These are phyloP conservation scores for Tribolium madens DNA, from an alignment of 1,140 invertebrate genomes.

Conservation along the genomic window DNA sequence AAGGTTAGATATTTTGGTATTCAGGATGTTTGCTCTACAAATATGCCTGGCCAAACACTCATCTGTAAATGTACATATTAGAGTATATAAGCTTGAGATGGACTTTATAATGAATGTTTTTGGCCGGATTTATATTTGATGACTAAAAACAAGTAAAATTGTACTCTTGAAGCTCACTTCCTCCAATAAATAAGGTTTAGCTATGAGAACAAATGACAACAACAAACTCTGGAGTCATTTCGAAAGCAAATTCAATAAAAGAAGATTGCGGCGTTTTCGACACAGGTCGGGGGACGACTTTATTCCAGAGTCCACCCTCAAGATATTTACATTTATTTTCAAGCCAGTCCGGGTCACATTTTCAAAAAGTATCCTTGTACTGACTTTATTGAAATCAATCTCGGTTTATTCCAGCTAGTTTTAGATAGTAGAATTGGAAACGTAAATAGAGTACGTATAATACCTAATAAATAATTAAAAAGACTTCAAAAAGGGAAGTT, in stretches of 20 bases:
- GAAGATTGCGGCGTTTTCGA: slow-evolving; percentile 23
- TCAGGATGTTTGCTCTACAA: slow-evolving; percentile 17
- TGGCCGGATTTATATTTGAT: background rate
- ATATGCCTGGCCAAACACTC: slow-evolving; percentile 1
- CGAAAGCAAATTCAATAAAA: slow-evolving; percentile 35
- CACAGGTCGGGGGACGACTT: background rate
- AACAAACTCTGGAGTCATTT: slow-evolving; percentile 23
- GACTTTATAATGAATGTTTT: background rate
- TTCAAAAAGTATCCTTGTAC: background rate
- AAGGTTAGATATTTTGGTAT: background rate
- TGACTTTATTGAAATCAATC: background rate
- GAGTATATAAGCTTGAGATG: background rate
- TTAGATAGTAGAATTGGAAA: background rate
- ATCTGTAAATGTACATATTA: slow-evolving; percentile 11
- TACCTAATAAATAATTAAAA: slow-evolving; percentile 14
- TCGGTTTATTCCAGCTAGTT: background rate
- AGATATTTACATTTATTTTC: slow-evolving; percentile 34
- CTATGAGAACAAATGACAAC: slow-evolving; percentile 16
- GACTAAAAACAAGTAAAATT: background rate
- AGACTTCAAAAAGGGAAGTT: slow-evolving; percentile 3
- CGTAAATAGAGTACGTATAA: background rate
- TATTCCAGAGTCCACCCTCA: slow-evolving; percentile 21
- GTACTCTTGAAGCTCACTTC: background rate
- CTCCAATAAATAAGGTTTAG: background rate
- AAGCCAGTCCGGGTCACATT: background rate